Evolutionary conservation across 2,113 vertebrate genomes (phyloP), one percentile per base, ranked within the genome.

Genomic region (Noctilio leporinus): DNA sequence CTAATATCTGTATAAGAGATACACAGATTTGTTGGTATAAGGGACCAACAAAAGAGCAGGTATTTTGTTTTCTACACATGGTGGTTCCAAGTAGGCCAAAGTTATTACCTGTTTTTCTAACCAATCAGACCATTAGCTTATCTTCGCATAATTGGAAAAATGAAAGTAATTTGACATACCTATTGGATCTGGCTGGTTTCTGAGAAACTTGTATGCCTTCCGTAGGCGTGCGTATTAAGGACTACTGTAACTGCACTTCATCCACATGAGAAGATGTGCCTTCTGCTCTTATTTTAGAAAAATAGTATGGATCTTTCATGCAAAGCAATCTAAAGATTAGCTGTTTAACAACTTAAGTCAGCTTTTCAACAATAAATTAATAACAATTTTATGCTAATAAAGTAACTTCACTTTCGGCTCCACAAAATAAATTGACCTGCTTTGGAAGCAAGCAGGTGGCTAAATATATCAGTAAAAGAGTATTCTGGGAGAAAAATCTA

Each of bases 311-410:
- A 19, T 87, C 47, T 93, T 82, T 72, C 33, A 28, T 82, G 65
- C 19, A 85, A 47, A 78, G 51, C 53, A 51, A 91, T 55, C 14
- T 59, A 26, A 89, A 72, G 69, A 89, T 86, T 70, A 93, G 19
- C 69, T 88, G 24, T 91, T 96, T 94, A 93, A 84, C 30, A 57
- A 89, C 35, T 49, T 86, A 82, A 78, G 95, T 67, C 5, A 55
- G 33, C 53, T 91, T 94, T 81, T 94, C 77, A 95, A 91, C 91
- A 95, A 96, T 94, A 83, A 82, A 95, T 85, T 92, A 77, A 92
- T 93, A 67, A 88, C 20, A 91, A 2, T 57, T 65, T 81, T 86
- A 83, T 86, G 35, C 53, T 91, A 89, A 95, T 45, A 89, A 89
- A n/a, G 55, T 55, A 89, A 62, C 55, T 95, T 51, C 17, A 96